Evolutionary conservation across 2,888 invertebrate genomes (phyloP).

Genomic region (Caenorhabditis sp.): DNA sequence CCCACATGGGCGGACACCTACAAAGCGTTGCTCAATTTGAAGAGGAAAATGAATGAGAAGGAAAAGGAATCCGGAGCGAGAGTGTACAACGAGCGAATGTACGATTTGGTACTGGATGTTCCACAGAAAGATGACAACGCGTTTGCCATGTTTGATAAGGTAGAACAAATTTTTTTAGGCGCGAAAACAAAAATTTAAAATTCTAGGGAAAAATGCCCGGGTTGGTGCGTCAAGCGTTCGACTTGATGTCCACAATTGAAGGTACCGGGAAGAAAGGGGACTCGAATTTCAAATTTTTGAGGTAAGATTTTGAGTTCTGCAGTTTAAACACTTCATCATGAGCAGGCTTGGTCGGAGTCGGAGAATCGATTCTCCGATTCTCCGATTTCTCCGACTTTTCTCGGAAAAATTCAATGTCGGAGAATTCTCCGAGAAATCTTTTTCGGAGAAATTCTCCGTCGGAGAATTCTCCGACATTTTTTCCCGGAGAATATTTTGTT

Average conservation of each 20-base stretch:
- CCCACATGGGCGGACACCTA: conserved; percentile 77
- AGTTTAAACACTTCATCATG: no score
- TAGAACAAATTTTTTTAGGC: background rate
- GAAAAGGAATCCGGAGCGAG: conserved; percentile 76
- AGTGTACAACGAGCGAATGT: conserved; percentile 79
- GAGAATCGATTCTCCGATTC: no score
- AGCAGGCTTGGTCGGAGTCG: no score
- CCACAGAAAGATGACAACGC: conserved; percentile 17
- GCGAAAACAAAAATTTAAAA: background rate
- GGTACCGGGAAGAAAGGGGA: conserved; percentile 31
- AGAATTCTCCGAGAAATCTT: no score
- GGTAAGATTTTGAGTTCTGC: conserved; percentile 31
- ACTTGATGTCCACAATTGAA: conserved; percentile 58
- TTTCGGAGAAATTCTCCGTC: no score
- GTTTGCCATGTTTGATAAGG: conserved; percentile 49
- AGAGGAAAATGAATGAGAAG: conserved; percentile 70
- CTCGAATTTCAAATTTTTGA: conserved; percentile 57
- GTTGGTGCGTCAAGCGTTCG: conserved; percentile 57
- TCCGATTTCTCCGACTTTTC: no score
- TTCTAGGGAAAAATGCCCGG: conserved; percentile 61
- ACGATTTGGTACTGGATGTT: conserved; percentile 76
- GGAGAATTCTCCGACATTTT: no score
- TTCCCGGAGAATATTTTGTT: no score
- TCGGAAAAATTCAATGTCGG: no score
- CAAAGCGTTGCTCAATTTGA: conserved; percentile 71